Percentiles rank a stretch among this genome's conserved stretches.
phyloP scores from a whole-genome alignment of 2,113 vertebrate species.

The Anarhynchus alexandrinus region DNA sequence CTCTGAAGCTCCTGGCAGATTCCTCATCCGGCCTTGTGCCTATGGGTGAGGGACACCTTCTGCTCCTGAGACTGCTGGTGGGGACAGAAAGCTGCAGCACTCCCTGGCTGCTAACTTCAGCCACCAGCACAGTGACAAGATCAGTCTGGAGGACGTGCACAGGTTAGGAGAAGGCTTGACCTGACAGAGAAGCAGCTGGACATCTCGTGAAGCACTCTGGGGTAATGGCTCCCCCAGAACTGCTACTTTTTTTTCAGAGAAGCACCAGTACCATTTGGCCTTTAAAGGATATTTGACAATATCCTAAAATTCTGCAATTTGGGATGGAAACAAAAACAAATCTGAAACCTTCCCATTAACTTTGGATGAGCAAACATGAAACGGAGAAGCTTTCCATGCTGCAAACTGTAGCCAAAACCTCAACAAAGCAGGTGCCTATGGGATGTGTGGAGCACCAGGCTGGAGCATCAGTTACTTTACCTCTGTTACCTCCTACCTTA shows the following conservation, averaged over 20 bases:
- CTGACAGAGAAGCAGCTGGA: not conserved
- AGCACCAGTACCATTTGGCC: not conserved
- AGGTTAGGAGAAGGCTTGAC: not conserved
- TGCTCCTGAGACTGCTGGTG: not conserved
- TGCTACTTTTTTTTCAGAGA: not conserved
- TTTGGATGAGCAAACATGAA: not conserved
- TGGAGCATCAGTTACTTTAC: not conserved
- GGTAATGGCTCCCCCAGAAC: not conserved
- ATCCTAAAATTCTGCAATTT: not conserved
- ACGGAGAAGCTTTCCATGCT: not conserved
- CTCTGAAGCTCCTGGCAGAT: not conserved
- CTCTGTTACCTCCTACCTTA: not conserved
- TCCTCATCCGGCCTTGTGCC: accelerated
- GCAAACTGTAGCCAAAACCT: not conserved
- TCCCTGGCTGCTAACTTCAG: accelerated
- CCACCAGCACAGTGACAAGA: not conserved
- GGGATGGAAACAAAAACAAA: not conserved
- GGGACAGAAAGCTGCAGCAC: not conserved
- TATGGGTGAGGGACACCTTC: accelerated
- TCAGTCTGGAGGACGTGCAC: accelerated
- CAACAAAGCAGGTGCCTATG: not conserved
- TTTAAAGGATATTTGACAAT: not conserved
- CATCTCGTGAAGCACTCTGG: not conserved
- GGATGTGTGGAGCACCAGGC: no score
- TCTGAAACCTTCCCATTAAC: not conserved